These are phyloP conservation scores for Protaetia brevitarsis DNA, from an alignment of 1,140 invertebrate genomes.

Conservation along the genomic window DNA sequence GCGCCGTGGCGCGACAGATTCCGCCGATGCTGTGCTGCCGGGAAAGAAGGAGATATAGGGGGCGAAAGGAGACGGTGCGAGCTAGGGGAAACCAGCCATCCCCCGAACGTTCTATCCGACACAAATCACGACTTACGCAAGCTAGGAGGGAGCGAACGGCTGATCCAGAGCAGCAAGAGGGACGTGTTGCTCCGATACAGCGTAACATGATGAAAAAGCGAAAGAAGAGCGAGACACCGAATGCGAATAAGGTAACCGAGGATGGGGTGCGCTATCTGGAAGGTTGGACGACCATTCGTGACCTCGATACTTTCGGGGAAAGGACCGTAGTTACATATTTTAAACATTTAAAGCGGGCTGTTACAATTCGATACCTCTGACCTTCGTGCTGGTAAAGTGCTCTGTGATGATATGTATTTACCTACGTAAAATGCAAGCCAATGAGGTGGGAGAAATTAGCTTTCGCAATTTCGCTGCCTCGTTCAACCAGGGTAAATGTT, in stretches of 20 bases:
- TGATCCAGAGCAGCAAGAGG: too few relatives aligned
- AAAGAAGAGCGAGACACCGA: too few relatives aligned
- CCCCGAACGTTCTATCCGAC: background rate
- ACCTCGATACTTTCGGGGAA: too few relatives aligned
- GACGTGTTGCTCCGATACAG: slow-evolving; percentile 2
- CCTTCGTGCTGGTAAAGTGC: too few relatives aligned
- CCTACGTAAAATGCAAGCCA: too few relatives aligned
- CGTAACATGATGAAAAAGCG: background rate
- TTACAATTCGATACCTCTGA: too few relatives aligned
- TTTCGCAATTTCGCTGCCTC: too few relatives aligned
- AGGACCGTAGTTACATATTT: too few relatives aligned
- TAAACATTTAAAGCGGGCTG: too few relatives aligned
- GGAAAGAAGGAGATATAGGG: background rate
- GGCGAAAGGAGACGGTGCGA: background rate
- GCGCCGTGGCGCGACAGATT: background rate
- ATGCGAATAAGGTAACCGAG: background rate
- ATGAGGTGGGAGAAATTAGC: too few relatives aligned
- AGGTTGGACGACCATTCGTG: background rate
- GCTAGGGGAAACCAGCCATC: slow-evolving; percentile 6
- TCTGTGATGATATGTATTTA: too few relatives aligned
- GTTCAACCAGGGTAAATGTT: too few relatives aligned
- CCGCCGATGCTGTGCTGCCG: background rate
- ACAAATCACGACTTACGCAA: background rate
- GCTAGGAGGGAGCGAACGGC: background rate
- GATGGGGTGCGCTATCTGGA: background rate